A percentile compares a stretch with the other conserved stretches of the same genome.
Evolutionary conservation across 2,888 invertebrate genomes (phyloP).

Genomic region (Chrysotoxum bicinctum): DNA sequence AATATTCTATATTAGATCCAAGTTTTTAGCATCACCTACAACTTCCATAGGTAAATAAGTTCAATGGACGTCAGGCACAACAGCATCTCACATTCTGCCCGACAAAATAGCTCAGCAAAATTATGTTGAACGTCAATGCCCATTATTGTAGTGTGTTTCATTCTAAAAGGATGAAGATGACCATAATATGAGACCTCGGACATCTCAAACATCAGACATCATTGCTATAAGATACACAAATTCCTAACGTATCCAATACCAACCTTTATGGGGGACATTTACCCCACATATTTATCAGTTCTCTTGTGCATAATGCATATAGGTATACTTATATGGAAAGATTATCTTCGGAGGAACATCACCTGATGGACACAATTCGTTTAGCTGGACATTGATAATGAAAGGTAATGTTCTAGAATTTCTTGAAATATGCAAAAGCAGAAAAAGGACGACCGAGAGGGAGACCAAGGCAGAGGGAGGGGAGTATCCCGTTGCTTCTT

Average conservation of each 20-base stretch:
- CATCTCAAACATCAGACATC: constrained; percentile 33
- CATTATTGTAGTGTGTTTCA: constrained; percentile 1
- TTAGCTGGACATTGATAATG: constrained; percentile 55
- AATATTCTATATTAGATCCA: too few species aligned
- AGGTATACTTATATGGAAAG: not conserved
- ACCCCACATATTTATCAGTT: not conserved
- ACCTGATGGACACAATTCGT: constrained; percentile 53
- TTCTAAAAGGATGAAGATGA: not conserved
- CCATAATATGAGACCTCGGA: constrained; percentile 23
- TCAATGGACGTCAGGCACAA: not conserved
- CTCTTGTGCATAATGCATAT: not conserved
- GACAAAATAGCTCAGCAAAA: not conserved
- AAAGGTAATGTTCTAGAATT: constrained; percentile 59
- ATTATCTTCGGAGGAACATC: constrained; percentile 24
- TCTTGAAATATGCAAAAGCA: constrained; percentile 7
- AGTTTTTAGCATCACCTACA: too few species aligned
- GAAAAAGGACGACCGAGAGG: not conserved
- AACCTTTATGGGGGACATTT: not conserved
- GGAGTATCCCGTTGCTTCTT: constrained; percentile 1
- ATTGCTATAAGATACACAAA: constrained; percentile 1
- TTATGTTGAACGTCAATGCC: not conserved
- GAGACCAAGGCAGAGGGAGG: not conserved
- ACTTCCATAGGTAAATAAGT: too few species aligned
- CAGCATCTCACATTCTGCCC: not conserved
- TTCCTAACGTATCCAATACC: not conserved